Conservation (phyloP, 2,797 vertebrate species). For the Scomberomorus guttatus region DNA sequence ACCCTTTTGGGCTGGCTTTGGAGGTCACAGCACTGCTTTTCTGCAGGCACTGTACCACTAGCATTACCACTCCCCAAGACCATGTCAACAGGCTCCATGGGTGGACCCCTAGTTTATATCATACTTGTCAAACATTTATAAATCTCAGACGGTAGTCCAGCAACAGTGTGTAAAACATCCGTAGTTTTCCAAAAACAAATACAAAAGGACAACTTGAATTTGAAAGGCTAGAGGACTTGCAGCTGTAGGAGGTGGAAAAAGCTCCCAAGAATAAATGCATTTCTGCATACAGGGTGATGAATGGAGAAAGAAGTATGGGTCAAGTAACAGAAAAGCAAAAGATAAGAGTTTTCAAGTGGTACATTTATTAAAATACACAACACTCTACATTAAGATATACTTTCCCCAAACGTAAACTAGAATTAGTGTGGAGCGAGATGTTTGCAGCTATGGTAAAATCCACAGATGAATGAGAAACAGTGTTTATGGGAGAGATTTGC, state of each 20-base stretch:
- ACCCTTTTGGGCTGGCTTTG: slow-evolving; percentile 34
- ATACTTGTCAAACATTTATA: slow-evolving; percentile 89
- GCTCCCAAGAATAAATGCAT: slow-evolving; percentile 18
- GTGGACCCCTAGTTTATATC: slow-evolving; percentile 85
- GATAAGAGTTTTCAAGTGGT: slow-evolving; percentile 71
- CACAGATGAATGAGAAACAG: slow-evolving; percentile 59
- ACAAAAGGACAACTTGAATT: slow-evolving; percentile 69
- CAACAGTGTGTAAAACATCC: slow-evolving; percentile 88
- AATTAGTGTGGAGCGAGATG: slow-evolving; percentile 68
- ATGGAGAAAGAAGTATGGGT: slow-evolving; percentile 19
- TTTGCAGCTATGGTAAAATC: slow-evolving; percentile 51
- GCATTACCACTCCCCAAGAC: slow-evolving; percentile 50
- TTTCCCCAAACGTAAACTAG: slow-evolving; percentile 87
- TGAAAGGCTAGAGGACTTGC: slow-evolving; percentile 73
- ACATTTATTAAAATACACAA: slow-evolving; percentile 84
- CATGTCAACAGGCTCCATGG: slow-evolving; percentile 74
- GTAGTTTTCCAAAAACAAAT: slow-evolving; percentile 89
- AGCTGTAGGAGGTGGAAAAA: slow-evolving; percentile 69
- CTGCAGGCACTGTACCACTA: slow-evolving; percentile 36
- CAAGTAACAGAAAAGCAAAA: slow-evolving; percentile 60
- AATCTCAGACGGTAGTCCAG: slow-evolving; percentile 84
- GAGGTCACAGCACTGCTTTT: slow-evolving; percentile 47
- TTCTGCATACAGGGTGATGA: slow-evolving; percentile 25
- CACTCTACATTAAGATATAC: slow-evolving; percentile 84
- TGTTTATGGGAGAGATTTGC: slow-evolving; percentile 56